Evolutionary conservation across 2,113 vertebrate genomes (phyloP), one percentile per base, ranked within the genome.

Genomic region (Microcebus tavaratra): DNA sequence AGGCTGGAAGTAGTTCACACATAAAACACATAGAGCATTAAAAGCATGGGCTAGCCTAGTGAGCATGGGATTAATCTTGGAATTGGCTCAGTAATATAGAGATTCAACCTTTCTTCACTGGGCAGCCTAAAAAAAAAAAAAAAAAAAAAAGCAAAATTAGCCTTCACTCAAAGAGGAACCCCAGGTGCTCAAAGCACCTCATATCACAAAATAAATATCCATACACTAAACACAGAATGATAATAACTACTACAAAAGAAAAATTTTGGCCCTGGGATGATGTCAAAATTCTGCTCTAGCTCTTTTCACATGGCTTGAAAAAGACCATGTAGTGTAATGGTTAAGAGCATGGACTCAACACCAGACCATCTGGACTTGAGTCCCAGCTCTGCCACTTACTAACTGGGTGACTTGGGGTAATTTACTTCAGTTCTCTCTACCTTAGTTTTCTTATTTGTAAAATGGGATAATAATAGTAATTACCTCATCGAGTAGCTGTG

Each of bases 191-290:
- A 93, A 89, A 83, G 55, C 50, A 94, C 29, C 29, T 53, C 59
- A 15, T 80, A 63, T 85, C 68, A 84, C 82, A 95, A 92, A 96
- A 92, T 48, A 92, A 81, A 93, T 92, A 57, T 20, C 76, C 61
- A 68, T 21, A 76, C 12, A 42, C n/a, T 75, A 88, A 91, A 85
- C 29, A 57, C 12, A 57, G 29, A 95, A 90, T 50, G 94, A 88
- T 91, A 75, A 39, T 72, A 81, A 85, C 73, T 59, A 76, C 36
- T 93, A 75, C 17, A 42, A 91, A 65, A 88, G 31, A 81, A 70
- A 93, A 63, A 48, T 25, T 2, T 45, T 31, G n/a, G 27, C 55
- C 39, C 85, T 81, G 73, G 59, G 27, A 72, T 78, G 31, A 39
- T 45, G 31, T 93, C 72, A 85, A 91, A 93, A 73, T 89, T 31